Conservation (phyloP, 2,888 invertebrate species). For the Aleiodes testaceus region DNA sequence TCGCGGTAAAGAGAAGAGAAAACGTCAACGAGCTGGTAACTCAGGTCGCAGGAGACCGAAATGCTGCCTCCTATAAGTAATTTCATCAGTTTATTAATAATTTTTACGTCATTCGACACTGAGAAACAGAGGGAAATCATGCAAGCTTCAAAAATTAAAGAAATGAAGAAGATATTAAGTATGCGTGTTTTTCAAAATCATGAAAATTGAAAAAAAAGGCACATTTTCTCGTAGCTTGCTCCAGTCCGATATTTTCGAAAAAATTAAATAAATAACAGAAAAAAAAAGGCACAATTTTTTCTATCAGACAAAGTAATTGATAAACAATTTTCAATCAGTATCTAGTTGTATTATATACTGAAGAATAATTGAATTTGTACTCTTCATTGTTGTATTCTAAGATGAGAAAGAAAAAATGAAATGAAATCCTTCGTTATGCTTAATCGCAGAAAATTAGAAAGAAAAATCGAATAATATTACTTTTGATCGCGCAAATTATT, state of each 20-base stretch:
- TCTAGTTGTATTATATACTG: slow-evolving; percentile 37
- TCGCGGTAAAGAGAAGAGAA: slow-evolving; percentile 82
- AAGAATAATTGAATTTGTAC: slow-evolving; percentile 58
- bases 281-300: slow-evolving; percentile 62
- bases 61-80: slow-evolving; percentile 68
- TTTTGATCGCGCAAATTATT: slow-evolving; percentile 32
- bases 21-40: slow-evolving; percentile 70
- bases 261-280: slow-evolving; percentile 49
- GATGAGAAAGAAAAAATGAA: slow-evolving; percentile 21
- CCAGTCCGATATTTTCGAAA: slow-evolving; percentile 54
- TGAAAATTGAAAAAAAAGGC: slow-evolving; percentile 64
- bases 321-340: slow-evolving; percentile 25
- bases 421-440: not conserved
- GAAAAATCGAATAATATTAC: not conserved
- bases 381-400: slow-evolving; percentile 49
- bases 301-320: slow-evolving; percentile 43
- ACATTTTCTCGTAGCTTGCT: slow-evolving; percentile 66
- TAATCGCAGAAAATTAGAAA: too few species aligned
- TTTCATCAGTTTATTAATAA: slow-evolving; percentile 52
- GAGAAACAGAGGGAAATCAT: slow-evolving; percentile 53
- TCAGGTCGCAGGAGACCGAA: slow-evolving; percentile 67
- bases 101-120: slow-evolving; percentile 22
- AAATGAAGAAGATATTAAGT: slow-evolving; percentile 46
- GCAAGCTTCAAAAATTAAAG: slow-evolving; percentile 65
- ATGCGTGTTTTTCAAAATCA: slow-evolving; percentile 47